A percentile compares a stretch with the other conserved stretches of the same genome.
These are phyloP conservation scores for Leptestheria dahalacensis DNA, from an alignment of 1,140 invertebrate genomes.

Conservation along the genomic window DNA sequence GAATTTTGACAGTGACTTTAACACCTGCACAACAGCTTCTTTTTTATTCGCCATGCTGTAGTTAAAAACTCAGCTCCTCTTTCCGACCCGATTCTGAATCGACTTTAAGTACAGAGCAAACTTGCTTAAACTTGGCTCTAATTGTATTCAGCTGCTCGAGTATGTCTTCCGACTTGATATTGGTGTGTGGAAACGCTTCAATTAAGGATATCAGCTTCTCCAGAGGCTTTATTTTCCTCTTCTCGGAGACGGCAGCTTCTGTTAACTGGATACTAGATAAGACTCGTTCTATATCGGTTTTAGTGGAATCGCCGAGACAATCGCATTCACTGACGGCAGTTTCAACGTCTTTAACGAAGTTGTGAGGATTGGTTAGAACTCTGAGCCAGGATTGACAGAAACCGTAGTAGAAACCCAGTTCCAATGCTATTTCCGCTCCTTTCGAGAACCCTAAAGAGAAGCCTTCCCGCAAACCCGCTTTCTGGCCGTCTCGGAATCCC, in stretches of 20 bases:
- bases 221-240: slow-evolving; percentile 37
- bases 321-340: neutral
- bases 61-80: slow-evolving; percentile 4
- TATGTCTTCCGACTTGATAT: slow-evolving; percentile 45
- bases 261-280: neutral
- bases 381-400: slow-evolving; percentile 25
- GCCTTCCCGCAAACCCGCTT: slow-evolving; percentile 40
- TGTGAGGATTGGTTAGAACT: neutral
- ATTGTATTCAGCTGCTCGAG: slow-evolving; percentile 41
- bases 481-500: slow-evolving; percentile 35
- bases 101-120: slow-evolving; percentile 47
- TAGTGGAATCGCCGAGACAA: neutral
- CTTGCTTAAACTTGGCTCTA: slow-evolving; percentile 45
- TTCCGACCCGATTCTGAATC: neutral
- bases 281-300: neutral
- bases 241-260: neutral
- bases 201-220: slow-evolving; percentile 40
- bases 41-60: slow-evolving; percentile 17
- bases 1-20: slow-evolving; percentile 39
- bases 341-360: neutral
- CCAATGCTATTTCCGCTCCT: slow-evolving; percentile 43
- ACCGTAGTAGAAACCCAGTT: slow-evolving; percentile 42
- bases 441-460: slow-evolving; percentile 46
- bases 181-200: slow-evolving; percentile 44
- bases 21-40: slow-evolving; percentile 22